A percentile compares a stretch with the other conserved stretches of the same genome.
These are phyloP conservation scores for Geodia barretti DNA, from an alignment of 37 sponge, comb jelly and placozoan genomes.

Conservation along the genomic window DNA sequence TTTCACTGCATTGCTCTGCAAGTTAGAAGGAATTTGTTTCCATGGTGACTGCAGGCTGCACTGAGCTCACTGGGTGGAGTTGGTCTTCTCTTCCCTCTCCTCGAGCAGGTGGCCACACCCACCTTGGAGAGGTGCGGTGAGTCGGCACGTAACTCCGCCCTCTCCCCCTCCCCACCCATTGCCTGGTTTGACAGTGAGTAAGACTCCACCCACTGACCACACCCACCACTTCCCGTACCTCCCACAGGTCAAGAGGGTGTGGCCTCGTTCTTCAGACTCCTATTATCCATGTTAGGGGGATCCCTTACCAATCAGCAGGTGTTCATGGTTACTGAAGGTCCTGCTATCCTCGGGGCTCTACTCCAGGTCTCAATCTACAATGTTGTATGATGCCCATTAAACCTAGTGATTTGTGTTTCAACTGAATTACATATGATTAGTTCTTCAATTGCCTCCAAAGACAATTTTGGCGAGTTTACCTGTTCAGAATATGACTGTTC, in stretches of 20 bases:
- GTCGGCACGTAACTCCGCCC: background rate
- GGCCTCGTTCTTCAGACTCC: constrained; percentile 68
- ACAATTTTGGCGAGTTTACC: no score
- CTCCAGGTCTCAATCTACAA: no score
- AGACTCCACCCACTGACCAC: background rate
- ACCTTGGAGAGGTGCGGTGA: background rate
- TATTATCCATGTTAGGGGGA: constrained; percentile 72
- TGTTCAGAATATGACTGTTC: no score
- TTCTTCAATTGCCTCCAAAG: no score
- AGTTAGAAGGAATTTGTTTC: background rate
- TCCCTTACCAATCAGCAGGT: constrained; percentile 76
- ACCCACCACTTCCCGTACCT: background rate
- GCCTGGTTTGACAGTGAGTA: background rate
- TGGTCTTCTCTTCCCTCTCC: constrained; percentile 86
- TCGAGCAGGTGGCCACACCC: constrained; percentile 76
- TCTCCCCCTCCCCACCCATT: background rate
- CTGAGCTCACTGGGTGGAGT: constrained; percentile 88
- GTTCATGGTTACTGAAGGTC: constrained; percentile 80
- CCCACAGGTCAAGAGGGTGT: constrained; percentile 43
- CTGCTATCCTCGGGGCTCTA: constrained; percentile 87
- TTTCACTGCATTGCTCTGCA: no score
- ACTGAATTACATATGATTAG: no score
- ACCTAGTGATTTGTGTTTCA: no score
- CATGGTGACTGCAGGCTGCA: constrained; percentile 57
- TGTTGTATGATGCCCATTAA: no score